Base-by-base conservation (phyloP, 2,113 vertebrate species). In the Pygoscelis adeliae region DNA sequence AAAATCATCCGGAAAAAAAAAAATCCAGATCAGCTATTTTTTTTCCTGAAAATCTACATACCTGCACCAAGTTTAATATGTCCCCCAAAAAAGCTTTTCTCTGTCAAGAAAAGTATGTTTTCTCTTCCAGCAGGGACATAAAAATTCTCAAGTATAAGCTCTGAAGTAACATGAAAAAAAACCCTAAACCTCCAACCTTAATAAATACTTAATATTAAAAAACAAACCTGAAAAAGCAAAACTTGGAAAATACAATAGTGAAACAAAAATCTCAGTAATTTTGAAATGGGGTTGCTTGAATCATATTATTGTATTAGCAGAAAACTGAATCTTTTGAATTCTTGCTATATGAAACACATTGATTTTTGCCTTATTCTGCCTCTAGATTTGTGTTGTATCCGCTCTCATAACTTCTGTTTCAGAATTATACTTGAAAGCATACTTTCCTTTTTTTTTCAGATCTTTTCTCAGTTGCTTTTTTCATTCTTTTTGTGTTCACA, bases 151-250 rank as follows among this genome's bases (percentile, higher is more conserved):
- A 36, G 13, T 20, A 25, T 38, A 62, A 86, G 2, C 13, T 83
- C 30, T 53, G 18, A 87, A 58, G 12, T 25, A 91, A 83, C 18
- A 44, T 30, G 2, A 47, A 61, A 67, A 71, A 47, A 49, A 5
- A 0, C 23, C 2, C 13, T 79, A 29, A 74, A 71, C 10, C 9
- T 52, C 4, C 8, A 53, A 13, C 30, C 8, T 42, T 5, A 59
- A 66, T 21, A 56, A 67, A 38, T n/a, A 38, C 2, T 47, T 52
- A 55, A 38, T 52, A 66, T 42, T 59, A 20, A 59, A 73, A 82
- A 67, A 9, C n/a, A 29, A 3, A 2, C 4, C 4, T n/a, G 13
- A 32, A 69, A 78, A 72, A n/a, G 0, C 2, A 22, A 53, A 73
- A 32, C 15, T 30, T 87, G 12, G 20, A 81, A 83, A 81, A 67